Conservation (phyloP, 2,113 vertebrate species). For the Panurus biarmicus region DNA sequence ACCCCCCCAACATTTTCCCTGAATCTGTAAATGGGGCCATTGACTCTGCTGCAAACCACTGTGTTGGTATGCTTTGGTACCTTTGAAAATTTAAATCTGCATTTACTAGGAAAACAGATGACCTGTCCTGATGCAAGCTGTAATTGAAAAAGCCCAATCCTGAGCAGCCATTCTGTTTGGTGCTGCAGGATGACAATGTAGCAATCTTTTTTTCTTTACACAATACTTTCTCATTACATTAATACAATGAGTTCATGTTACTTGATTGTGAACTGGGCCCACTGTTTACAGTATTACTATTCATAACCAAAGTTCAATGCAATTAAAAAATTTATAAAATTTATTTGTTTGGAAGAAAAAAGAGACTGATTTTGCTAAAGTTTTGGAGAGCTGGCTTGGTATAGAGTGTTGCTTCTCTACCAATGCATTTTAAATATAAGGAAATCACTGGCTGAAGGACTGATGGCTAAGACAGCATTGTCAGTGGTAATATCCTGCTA, state of each 20-base stretch:
- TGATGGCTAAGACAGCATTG: background rate
- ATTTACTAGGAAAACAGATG: background rate
- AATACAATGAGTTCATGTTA: background rate
- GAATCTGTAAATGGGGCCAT: background rate
- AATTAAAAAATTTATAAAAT: background rate
- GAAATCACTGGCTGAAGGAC: background rate
- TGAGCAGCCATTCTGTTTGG: background rate
- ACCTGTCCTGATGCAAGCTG: background rate
- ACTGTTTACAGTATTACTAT: conserved; percentile 29
- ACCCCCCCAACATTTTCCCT: too few relatives aligned
- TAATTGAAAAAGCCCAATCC: background rate
- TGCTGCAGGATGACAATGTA: background rate
- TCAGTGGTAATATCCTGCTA: background rate
- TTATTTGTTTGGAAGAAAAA: background rate
- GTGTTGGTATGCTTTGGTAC: background rate
- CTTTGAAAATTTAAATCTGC: background rate
- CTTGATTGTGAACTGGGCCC: conserved; percentile 31
- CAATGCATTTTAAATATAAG: background rate
- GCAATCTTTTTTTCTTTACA: background rate
- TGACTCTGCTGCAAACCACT: background rate
- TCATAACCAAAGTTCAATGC: conserved; percentile 1
- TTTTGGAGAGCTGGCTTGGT: background rate
- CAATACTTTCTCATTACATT: background rate
- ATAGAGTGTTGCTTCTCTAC: background rate
- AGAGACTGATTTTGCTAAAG: background rate